phyloP scores from a whole-genome alignment of 2,113 vertebrate species.

The Meleagris gallopavo region DNA sequence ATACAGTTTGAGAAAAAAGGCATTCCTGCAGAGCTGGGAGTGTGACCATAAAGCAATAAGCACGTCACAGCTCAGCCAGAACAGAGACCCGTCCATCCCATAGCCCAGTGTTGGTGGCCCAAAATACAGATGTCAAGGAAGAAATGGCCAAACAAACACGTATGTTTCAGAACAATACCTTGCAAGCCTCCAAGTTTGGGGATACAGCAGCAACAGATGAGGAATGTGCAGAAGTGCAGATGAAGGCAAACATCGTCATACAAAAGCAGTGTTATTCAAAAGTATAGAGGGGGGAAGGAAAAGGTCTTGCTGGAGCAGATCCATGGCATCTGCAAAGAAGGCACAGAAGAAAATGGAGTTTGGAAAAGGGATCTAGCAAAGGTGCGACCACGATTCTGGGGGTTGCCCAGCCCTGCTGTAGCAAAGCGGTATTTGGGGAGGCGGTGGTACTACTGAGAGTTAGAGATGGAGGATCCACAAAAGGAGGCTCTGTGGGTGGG shows the following conservation, averaged over 20 bases:
- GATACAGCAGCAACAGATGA: background rate
- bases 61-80: background rate
- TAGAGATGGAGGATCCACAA: too few relatives aligned
- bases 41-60: background rate
- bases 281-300: background rate
- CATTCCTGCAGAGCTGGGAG: background rate
- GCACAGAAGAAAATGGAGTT: background rate
- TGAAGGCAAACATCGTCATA: background rate
- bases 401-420: background rate
- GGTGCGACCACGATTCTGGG: rapidly evolving
- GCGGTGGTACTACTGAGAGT: background rate
- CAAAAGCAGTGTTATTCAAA: background rate
- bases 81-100: background rate
- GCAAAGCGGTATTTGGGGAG: background rate
- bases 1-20: background rate
- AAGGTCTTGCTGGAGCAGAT: background rate
- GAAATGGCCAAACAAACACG: background rate
- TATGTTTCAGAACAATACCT: background rate
- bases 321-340: rapidly evolving
- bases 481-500: background rate
- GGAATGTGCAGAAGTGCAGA: background rate
- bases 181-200: background rate
- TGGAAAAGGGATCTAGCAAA: background rate
- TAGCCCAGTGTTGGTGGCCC: background rate
- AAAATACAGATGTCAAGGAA: background rate